Base-by-base conservation (phyloP, 1,140 invertebrate genomes). In the Sesamia nonagrioides region DNA sequence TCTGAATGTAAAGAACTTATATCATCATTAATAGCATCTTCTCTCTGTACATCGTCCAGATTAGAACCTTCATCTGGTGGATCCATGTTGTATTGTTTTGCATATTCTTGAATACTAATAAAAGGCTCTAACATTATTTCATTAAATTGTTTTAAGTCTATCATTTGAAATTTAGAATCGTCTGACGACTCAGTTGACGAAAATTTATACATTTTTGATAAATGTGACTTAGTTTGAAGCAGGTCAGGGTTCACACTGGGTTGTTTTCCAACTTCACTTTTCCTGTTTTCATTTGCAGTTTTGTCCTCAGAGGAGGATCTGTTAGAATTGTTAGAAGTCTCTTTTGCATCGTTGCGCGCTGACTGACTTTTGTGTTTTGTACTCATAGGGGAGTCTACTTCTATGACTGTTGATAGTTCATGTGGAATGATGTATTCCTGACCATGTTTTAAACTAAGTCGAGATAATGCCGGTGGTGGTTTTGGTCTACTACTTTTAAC, bases 371-470 rank as follows among this genome's bases (percentile, higher is more conserved):
- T 93, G 5, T 86, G 63, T 84, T 89, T 91, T 5, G 91, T 45
- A 79, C 92, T 95, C 86, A 96, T 95, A 5, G 96, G 96, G 7
- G 96, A 96, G 86, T 96, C 96, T 3, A 96, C 95, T 95, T 97
- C 96, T 6, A 96, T 89, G 56, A 97, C 97, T 6, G 96, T 97
- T 9, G 96, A 97, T 17, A 97, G 89, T 86, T 97, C 96, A 81
- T 96, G 96, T 5, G 95, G 95, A 42, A 92, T 83, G 21, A 93
- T 79, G 35, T 84, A 79, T 69, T 95, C 94, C 60, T 90, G 83
- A 1, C 79, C 84, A 80, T 87, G 81, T 85, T 91, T 94, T 35
- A 93, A 85, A 83, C 89, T 78, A 18, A 92, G 85, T 35, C 93
- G 87, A 7, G 86, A 83, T 50, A 94, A 75, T 6, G 92, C 92